Evolutionary conservation across 2,888 invertebrate species (phyloP), one percentile per base, ranked within the genome.

Genomic region (Opisthograptis luteolata): DNA sequence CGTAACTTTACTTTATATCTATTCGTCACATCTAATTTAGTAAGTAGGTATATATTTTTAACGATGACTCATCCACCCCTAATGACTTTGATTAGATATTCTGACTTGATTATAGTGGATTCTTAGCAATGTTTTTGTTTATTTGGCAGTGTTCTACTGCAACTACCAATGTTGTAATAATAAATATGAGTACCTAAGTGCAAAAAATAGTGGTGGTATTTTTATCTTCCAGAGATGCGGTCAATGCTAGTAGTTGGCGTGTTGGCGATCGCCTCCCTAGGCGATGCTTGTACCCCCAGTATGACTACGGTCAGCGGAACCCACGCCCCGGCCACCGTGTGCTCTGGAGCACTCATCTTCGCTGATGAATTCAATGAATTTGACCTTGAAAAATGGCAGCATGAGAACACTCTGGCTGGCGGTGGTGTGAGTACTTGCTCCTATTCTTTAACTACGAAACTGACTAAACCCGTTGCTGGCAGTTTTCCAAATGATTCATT

Each of bases 371-470:
- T 94, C 72, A 78, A 93, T 13, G 75, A 73, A 0, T 87, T 94
- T 8, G 91, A 94, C 66, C 75, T 92, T 0, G 85, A 90, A 55
- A 92, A 84, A 59, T 94, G 94, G 94, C 88, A 93, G 65, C 93
- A 94, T 66, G 94, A 94, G 73, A 91, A 92, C 59, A 94, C 94
- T 0, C 77, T 94, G 14, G 81, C 90, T 17, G 94, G 94, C 2
- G 94, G 94, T 52, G 94, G 94, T 34, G 93, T 93, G 75, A 88
- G 93, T 84, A 64, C n/a, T n/a, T n/a, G n/a, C n/a, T n/a, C n/a
- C n/a, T n/a, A n/a, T n/a, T 0, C 9, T 24, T 28, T 12, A 3
- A 2, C 7, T 24, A 5, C 2, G n/a, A 24, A 8, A 25, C 10
- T 25, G 14, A 14, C 13, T 1, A 13, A 25, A 9, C 31, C 0